Base-by-base conservation (phyloP, 2,113 vertebrate genomes). In the Corythornis madagascariensis region DNA sequence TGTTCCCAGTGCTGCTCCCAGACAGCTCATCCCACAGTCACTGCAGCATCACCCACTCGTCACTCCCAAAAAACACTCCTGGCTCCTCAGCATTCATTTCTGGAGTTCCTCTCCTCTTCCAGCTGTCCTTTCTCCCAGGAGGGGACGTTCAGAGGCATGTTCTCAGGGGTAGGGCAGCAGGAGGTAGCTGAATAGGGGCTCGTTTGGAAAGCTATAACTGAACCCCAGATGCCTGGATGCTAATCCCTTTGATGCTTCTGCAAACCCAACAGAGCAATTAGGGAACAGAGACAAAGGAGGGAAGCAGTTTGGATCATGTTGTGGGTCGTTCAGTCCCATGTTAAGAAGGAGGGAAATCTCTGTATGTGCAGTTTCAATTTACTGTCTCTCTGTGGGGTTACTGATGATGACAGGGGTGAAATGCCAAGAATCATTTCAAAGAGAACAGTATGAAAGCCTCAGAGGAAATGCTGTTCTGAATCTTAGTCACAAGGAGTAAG, bases 401-500 rank as follows among this genome's bases (percentile, higher is more conserved):
- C 40, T 75, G 53, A 40, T 88, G 81, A 74, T 92, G 89, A 65
- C 15, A 64, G 77, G 83, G 85, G 71, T 87, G 76, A 95, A 92
- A 95, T 59, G 38, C 82, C 75, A 78, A 82, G 69, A 86, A 75
- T 47, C 28, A 4, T 91, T 93, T 94, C 66, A 89, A 83, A 83
- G 55, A 64, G 69, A 95, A 18, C 50, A 66, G 57, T n/a, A 11
- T 60, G 88, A 90, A 86, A 94, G 26, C 40, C 88, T 84, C 3
- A 5, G 80, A 93, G 56, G 61, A 89, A 83, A 89, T 29, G 28
- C 48, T 79, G 74, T 61, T 35, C 81, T 4, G 3, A 33, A 48
- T 52, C 65, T 83, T 83, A 92, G 88, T 90, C 88, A 84, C 53
- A 35, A 84, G 80, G 56, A 86, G 45, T 77, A 90, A 92, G 69